phyloP scores from a whole-genome alignment of 2,888 invertebrate species.

The Cataglyphis altisquamis region DNA sequence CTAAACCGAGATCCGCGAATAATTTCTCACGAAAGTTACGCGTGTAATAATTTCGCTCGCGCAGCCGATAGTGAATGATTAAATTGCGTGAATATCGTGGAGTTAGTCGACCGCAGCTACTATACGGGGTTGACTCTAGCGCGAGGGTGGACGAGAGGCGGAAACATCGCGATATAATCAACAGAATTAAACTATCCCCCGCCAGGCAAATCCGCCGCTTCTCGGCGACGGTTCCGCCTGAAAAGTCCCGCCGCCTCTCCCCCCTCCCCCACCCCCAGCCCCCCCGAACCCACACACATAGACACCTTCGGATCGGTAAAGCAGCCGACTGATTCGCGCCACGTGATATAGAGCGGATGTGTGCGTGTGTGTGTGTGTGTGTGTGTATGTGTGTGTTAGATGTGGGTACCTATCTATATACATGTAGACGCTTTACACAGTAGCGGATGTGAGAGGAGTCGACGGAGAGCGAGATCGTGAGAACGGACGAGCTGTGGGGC shows the following conservation, averaged over 20 bases:
- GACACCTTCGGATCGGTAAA: slow-evolving; percentile 55
- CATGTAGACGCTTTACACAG: background rate
- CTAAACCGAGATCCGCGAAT: slow-evolving; percentile 21
- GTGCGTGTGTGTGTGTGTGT: no score
- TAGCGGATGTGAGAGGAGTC: slow-evolving; percentile 18
- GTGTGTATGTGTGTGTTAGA: slow-evolving; percentile 14
- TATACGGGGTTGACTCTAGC: slow-evolving; percentile 45
- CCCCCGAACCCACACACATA: background rate
- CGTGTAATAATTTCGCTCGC: slow-evolving; percentile 58
- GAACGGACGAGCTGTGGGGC: background rate
- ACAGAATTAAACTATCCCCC: slow-evolving; percentile 72
- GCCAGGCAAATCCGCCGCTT: slow-evolving; percentile 14
- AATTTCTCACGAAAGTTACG: slow-evolving; percentile 48
- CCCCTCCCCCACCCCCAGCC: no score
- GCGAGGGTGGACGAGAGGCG: slow-evolving; percentile 21
- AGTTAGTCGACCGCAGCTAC: slow-evolving; percentile 56
- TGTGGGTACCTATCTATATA: slow-evolving; percentile 26
- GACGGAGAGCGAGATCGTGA: background rate
- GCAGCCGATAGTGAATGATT: slow-evolving; percentile 33
- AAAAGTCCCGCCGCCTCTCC: slow-evolving; percentile 52
- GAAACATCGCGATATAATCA: slow-evolving; percentile 79
- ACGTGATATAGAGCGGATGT: background rate
- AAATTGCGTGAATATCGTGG: slow-evolving; percentile 48
- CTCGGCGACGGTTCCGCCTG: slow-evolving; percentile 13
- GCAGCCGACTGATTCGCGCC: slow-evolving; percentile 10